Evolutionary conservation across 1,140 invertebrate species (phyloP).

Genomic region (Panagrolaimus sp.): DNA sequence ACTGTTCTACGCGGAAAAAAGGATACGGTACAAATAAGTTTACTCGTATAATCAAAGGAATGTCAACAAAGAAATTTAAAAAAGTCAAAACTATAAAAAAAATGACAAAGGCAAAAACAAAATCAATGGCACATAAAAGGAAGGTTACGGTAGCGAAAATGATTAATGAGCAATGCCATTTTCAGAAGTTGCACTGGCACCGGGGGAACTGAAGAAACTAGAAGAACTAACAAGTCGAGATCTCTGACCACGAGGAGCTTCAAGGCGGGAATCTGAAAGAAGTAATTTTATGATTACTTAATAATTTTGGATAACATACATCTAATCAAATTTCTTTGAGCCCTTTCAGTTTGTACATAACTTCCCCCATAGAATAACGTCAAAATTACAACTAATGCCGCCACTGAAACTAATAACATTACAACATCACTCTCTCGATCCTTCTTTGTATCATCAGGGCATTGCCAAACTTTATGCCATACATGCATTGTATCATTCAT

Average conservation of each 20-base stretch:
- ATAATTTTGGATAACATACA: conserved; percentile 36
- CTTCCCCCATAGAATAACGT: conserved; percentile 49
- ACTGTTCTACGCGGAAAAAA: not conserved
- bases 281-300: conserved; percentile 5
- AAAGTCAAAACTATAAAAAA: no score
- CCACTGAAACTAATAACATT: conserved; percentile 40
- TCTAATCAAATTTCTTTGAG: conserved; percentile 37
- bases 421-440: conserved; percentile 34
- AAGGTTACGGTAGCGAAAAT: not conserved
- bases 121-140: not conserved
- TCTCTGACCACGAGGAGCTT: conserved; percentile 24
- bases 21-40: not conserved
- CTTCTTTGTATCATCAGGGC: conserved; percentile 34
- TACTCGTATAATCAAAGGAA: conserved; percentile 4
- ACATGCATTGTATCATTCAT: conserved; percentile 57
- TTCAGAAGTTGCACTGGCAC: conserved; percentile 19
- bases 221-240: conserved; percentile 39
- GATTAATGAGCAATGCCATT: conserved; percentile 9
- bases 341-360: conserved; percentile 49
- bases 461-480: conserved; percentile 50
- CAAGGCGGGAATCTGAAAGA: conserved; percentile 33
- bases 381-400: conserved; percentile 33
- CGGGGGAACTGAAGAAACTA: conserved; percentile 20
- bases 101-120: not conserved
- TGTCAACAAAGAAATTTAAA: not conserved